Percentiles rank a stretch among this genome's conserved stretches.
Evolutionary conservation across 1,140 invertebrate species (phyloP).

Genomic region (Aphidius gifuensis): DNA sequence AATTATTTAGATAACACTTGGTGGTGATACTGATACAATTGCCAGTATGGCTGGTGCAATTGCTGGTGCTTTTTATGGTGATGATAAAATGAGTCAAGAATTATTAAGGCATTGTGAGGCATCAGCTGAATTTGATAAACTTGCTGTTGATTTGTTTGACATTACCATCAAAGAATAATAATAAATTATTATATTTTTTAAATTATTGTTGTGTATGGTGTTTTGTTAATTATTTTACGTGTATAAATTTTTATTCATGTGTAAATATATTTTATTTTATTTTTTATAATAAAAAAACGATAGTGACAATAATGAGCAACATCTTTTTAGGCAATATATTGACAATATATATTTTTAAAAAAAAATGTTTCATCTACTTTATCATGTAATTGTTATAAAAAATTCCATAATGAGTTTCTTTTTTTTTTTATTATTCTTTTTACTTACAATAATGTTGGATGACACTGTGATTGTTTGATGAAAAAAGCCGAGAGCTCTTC

Average conservation of each 20-base stretch:
- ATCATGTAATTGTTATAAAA: too few species aligned
- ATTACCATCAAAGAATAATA: conserved; percentile 11
- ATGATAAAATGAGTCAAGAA: conserved; percentile 58
- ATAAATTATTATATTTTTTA: not conserved
- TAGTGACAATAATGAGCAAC: too few species aligned
- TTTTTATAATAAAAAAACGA: not conserved
- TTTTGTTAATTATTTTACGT: not conserved
- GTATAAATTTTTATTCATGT: not conserved
- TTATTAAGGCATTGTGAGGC: conserved; percentile 66
- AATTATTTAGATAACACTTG: conserved; percentile 65
- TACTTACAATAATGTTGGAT: too few species aligned
- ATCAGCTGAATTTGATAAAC: conserved; percentile 53
- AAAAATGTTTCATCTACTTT: too few species aligned
- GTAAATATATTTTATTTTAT: too few species aligned
- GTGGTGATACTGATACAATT: conserved; percentile 80
- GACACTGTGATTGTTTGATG: too few species aligned
- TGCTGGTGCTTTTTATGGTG: conserved; percentile 70
- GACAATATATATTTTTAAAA: too few species aligned
- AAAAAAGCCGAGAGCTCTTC: too few species aligned
- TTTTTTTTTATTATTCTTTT: too few species aligned
- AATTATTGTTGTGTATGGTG: not conserved
- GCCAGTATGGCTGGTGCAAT: conserved; percentile 76
- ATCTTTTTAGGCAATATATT: too few species aligned
- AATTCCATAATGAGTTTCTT: too few species aligned
- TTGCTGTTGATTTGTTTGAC: conserved; percentile 55